These are phyloP conservation scores for Phortica variegata DNA, from an alignment of 1,140 invertebrate genomes.

Conservation along the genomic window DNA sequence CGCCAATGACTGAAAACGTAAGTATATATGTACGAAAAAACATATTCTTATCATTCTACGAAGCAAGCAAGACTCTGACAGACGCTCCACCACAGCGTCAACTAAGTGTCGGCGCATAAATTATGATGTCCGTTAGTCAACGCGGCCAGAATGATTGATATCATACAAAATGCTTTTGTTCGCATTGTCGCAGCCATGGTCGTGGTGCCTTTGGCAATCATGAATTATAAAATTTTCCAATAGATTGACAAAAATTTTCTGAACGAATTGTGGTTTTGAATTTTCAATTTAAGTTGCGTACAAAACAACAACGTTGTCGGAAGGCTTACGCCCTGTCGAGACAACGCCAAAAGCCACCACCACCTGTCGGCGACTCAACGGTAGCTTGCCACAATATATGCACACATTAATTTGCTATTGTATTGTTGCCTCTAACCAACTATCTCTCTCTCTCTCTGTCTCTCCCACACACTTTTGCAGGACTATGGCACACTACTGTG, in stretches of 20 bases:
- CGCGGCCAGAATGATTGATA: constrained; percentile 2
- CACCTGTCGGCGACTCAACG: no score
- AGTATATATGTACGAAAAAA: constrained; percentile 27
- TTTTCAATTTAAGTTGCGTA: constrained; percentile 49
- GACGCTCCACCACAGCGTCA: not conserved
- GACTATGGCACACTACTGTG: constrained; percentile 80
- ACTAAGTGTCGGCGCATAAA: constrained; percentile 34
- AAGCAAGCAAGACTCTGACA: constrained; percentile 19
- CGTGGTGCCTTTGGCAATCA: no score
- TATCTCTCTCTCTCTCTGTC: no score
- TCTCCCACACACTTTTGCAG: constrained; percentile 43
- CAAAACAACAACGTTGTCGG: no score
- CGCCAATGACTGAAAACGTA: constrained; percentile 67
- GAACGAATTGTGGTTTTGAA: constrained; percentile 54
- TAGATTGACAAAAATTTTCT: constrained; percentile 45
- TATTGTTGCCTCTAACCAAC: constrained; percentile 44
- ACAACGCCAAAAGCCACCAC: no score
- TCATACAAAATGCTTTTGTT: no score
- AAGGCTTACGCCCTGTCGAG: no score
- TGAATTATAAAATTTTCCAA: constrained; percentile 17
- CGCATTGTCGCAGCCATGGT: no score
- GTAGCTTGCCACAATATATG: no score
- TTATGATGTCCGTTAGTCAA: constrained; percentile 21
- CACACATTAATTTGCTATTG: constrained; percentile 45
- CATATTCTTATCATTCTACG: no score